Conservation (phyloP, 1,140 invertebrate species). For the Helicoverpa zea region DNA sequence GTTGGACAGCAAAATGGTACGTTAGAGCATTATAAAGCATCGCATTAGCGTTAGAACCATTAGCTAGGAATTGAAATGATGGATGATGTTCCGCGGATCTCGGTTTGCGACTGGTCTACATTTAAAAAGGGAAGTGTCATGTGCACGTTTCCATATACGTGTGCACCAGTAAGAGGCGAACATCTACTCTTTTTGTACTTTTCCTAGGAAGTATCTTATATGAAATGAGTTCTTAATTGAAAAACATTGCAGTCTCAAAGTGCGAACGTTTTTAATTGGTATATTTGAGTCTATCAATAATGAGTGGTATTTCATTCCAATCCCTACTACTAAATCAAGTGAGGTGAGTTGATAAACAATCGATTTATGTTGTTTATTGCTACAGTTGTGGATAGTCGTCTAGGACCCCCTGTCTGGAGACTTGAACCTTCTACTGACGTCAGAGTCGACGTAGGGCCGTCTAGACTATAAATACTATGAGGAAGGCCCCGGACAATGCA, state of each 20-base stretch:
- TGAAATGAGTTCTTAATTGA: neutral
- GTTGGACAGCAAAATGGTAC: neutral
- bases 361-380: slow-evolving; percentile 31
- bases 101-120: neutral
- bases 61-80: slow-evolving; percentile 26
- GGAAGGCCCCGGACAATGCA: slow-evolving; percentile 70
- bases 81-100: slow-evolving; percentile 24
- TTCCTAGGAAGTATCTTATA: slow-evolving; percentile 5
- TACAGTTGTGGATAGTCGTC: slow-evolving; percentile 1
- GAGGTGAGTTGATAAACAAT: neutral
- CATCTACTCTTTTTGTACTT: slow-evolving; percentile 3
- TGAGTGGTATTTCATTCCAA: neutral
- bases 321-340: neutral
- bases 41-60: neutral
- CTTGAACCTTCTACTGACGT: slow-evolving; percentile 59
- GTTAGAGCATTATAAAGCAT: neutral
- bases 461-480: slow-evolving; percentile 65
- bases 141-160: slow-evolving; percentile 34
- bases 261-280: neutral
- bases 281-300: neutral
- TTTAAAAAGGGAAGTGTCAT: slow-evolving; percentile 28
- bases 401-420: slow-evolving; percentile 21
- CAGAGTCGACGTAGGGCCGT: slow-evolving; percentile 52
- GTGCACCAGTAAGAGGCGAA: slow-evolving; percentile 9
- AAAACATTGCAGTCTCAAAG: too few relatives aligned